Evolutionary conservation across 2,113 vertebrate species (phyloP), one percentile per base, ranked within the genome.

Genomic region (Morone saxatilis): DNA sequence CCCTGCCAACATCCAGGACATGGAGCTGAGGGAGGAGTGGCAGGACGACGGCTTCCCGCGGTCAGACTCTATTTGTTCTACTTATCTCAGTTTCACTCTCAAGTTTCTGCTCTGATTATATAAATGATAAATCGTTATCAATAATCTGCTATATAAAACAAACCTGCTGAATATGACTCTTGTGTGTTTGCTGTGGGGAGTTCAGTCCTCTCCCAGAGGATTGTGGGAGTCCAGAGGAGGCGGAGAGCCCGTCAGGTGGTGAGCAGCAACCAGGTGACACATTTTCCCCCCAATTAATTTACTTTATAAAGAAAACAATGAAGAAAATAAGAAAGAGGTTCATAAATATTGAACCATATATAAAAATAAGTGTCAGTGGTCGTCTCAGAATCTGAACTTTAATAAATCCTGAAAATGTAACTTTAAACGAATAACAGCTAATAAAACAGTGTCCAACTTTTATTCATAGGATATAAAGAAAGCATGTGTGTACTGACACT

Each of bases 31-130:
- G 14, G 96, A 97, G 78, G 96, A 97, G 65, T 96, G 96, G 96
- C 96, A 96, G 71, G 97, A 97, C 0, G 96, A 97, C 17, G 97
- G 96, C 40, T 96, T 97, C 81, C 96, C 96, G 9, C 82, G 95
- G 97, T 97, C 68, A 16, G 7, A 20, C 0, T n/a, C 48, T 60
- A 31, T 60, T 60, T 60, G 57, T 60, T 17, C 7, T 36, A 51
- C 66, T 71, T 56, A 43, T 56, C 51, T 56, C 69, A 54, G 1
- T 6, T 16, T 71, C 31, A 31, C 31, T 31, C 31, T 31, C 31
- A 31, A 31, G 1, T 31, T 31, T 31, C 31, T 31, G 31, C 31
- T 31, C 31, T 31, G 31, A 31, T 31, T 31, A 31, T 31, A 31
- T 31, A 31, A 31, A 31, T 31, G 31, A 31, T 31, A 31, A 31